A percentile compares a stretch with the other conserved stretches of the same genome.
Conservation (phyloP, 2,113 vertebrate genomes). For the Tetraodon nigroviridis region DNA sequence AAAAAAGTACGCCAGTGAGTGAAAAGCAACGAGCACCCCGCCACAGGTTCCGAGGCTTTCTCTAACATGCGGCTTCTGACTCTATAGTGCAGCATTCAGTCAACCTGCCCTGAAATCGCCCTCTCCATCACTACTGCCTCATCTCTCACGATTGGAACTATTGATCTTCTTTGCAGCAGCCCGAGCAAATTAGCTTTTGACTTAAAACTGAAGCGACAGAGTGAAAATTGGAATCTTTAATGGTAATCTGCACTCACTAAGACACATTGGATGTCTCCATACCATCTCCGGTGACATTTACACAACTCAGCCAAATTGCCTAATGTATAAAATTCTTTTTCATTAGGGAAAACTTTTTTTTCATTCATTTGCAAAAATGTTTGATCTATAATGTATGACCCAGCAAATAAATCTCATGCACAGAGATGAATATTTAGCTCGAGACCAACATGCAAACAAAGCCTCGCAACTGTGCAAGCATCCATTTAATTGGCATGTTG, state of each 20-base stretch:
- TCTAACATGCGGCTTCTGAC: slow-evolving; percentile 1
- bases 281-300: slow-evolving; percentile 22
- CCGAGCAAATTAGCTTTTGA: slow-evolving; percentile 67
- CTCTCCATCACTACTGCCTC: not conserved
- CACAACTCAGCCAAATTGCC: not conserved
- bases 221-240: slow-evolving; percentile 64
- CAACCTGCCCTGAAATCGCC: slow-evolving; percentile 38
- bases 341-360: slow-evolving; percentile 10
- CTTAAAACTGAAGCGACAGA: slow-evolving; percentile 62
- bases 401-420: slow-evolving; percentile 5
- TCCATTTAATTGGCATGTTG: slow-evolving; percentile 49
- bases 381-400: slow-evolving; percentile 44
- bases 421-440: slow-evolving; percentile 34
- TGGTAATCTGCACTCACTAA: slow-evolving; percentile 52
- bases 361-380: slow-evolving; percentile 31
- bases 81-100: slow-evolving; percentile 17
- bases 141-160: slow-evolving; percentile 40
- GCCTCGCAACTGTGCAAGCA: slow-evolving; percentile 7
- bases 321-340: slow-evolving; percentile 1
- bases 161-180: slow-evolving; percentile 61
- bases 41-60: slow-evolving; percentile 7
- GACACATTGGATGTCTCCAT: slow-evolving; percentile 37
- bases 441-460: slow-evolving; percentile 33
- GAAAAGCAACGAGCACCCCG: slow-evolving; percentile 31
- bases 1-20: slow-evolving; percentile 19